These are phyloP conservation scores for Catharus ustulatus DNA, from an alignment of 2,797 vertebrate genomes.

Conservation along the genomic window DNA sequence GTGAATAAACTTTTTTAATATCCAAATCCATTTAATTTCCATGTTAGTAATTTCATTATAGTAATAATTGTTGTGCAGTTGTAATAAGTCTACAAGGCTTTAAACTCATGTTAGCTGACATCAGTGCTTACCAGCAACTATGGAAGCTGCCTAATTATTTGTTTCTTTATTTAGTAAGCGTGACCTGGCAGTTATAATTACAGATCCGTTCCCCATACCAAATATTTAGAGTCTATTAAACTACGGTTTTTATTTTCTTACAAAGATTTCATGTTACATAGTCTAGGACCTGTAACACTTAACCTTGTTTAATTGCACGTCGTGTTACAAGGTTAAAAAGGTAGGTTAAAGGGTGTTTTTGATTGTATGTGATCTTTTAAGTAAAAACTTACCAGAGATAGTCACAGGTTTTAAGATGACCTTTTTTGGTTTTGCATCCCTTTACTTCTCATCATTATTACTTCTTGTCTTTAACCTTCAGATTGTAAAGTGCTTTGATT, in stretches of 20 bases:
- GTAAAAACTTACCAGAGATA: background rate
- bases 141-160: background rate
- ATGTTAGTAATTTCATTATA: background rate
- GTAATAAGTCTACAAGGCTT: background rate
- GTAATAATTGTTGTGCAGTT: background rate
- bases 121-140: background rate
- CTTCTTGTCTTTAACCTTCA: constrained; percentile 3
- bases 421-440: background rate
- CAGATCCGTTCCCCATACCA: background rate
- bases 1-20: background rate
- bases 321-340: background rate
- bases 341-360: background rate
- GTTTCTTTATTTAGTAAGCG: background rate
- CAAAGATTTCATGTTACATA: background rate
- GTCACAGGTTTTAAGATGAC: background rate
- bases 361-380: background rate
- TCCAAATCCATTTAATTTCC: background rate
- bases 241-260: background rate
- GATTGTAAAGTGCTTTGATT: background rate
- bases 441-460: background rate
- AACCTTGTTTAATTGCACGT: background rate
- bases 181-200: background rate
- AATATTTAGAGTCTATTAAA: background rate
- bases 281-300: background rate
- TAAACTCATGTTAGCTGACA: constrained; percentile 7